Evolutionary conservation across 2,113 vertebrate species (phyloP).

Genomic region (Patagioenas fasciata): DNA sequence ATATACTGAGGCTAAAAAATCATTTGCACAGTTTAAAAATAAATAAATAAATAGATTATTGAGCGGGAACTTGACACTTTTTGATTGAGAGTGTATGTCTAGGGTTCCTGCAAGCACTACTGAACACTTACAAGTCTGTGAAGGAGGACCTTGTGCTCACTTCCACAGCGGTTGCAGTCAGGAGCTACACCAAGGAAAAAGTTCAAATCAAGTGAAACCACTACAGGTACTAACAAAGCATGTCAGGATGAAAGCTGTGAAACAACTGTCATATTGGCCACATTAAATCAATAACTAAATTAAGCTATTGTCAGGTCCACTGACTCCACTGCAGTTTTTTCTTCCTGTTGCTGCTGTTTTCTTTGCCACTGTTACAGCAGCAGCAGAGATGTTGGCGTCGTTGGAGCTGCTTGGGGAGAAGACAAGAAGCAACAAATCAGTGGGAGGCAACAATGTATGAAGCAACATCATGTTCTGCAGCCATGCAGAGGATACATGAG

Average conservation of each 20-base stretch:
- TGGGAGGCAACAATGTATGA: not conserved
- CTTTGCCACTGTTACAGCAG: not conserved
- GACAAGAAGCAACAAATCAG: not conserved
- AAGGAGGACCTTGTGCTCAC: not conserved
- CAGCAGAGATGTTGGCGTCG: not conserved
- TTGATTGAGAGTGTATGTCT: not conserved
- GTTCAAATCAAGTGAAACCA: not conserved
- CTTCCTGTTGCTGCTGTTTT: not conserved
- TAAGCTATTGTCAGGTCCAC: not conserved
- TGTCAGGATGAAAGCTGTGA: not conserved
- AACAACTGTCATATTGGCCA: not conserved
- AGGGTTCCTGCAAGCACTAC: not conserved
- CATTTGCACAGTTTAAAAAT: not conserved
- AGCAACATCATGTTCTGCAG: not conserved
- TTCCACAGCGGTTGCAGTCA: not conserved
- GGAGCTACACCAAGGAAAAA: not conserved
- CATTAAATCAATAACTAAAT: not conserved
- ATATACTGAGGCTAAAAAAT: not conserved
- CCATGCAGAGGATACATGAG: too few species aligned
- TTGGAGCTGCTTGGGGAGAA: not conserved
- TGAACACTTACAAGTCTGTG: not conserved
- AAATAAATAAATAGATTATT: not conserved
- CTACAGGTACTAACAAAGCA: not conserved
- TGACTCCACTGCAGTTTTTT: not conserved
- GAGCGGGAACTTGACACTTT: not conserved